Evolutionary conservation across 2,888 invertebrate genomes (phyloP), one percentile per base, ranked within the genome.

Genomic region (Caenorhabditis sp.): DNA sequence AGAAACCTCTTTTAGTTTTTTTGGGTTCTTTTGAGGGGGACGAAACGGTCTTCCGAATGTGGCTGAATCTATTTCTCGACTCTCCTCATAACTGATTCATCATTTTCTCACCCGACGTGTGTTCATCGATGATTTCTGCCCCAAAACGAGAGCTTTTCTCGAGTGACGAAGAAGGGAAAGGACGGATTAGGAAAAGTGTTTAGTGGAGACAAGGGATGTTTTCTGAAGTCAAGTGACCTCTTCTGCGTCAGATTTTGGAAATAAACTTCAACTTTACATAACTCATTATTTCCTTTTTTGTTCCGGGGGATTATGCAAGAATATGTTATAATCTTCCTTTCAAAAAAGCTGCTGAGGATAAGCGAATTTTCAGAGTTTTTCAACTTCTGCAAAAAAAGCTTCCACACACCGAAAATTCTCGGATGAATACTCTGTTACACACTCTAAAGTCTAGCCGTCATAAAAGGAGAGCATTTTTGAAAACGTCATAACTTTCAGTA

Each of bases 71-170:
- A 35, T 41, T 31, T 24, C 54, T 7, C 24, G 14, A 38, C 38
- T 38, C n/a, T n/a, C 35, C 68, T 59, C 49, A 76, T 76, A 31
- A 58, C 58, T 41, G 59, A 76, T 76, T 76, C 76, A 74, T 74
- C 54, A 54, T 63, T 74, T 74, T 64, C 74, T 38, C 74, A 68
- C 35, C 49, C 66, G 49, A 54, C 64, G 44, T 56, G n/a, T n/a
- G 74, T 74, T 75, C 75, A 64, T 75, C 75, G 66, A 59, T 75
- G 75, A 31, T 75, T 68, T 75, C 24, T 75, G 24, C 22, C 49
- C 56, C 56, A 31, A 16, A n/a, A n/a, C n/a, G n/a, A 47, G 35
- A 59, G 75, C 58, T 66, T 59, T 58, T 31, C 24, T 24, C 26
- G 66, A 68, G 64, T 59, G 58, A 68, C 66, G 66, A 16, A n/a